phyloP scores from a whole-genome alignment of 2,113 vertebrate species.

The Phyllostomus hastatus region DNA sequence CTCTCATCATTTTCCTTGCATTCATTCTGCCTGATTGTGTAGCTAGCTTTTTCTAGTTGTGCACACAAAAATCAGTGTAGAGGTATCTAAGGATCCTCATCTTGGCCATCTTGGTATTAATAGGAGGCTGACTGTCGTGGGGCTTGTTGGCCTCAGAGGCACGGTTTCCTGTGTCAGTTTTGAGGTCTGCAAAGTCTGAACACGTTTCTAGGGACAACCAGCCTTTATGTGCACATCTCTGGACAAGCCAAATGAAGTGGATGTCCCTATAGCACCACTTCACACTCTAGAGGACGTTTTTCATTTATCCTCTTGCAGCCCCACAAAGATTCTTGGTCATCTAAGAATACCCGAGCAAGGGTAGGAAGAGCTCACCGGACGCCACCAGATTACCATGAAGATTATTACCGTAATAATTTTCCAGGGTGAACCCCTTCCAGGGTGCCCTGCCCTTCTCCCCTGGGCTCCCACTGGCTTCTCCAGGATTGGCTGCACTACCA shows the following conservation, averaged over 20 bases:
- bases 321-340: neutral
- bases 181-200: neutral
- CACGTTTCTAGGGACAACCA: neutral
- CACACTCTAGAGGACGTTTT: neutral
- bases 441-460: neutral
- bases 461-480: neutral
- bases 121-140: neutral
- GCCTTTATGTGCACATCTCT: neutral
- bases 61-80: neutral
- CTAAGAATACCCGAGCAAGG: neutral
- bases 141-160: neutral
- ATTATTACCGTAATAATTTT: neutral
- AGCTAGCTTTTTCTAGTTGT: neutral
- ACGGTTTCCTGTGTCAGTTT: neutral
- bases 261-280: neutral
- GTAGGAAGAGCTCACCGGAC: neutral
- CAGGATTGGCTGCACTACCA: neutral
- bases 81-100: neutral
- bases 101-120: neutral
- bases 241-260: neutral
- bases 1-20: neutral
- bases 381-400: no score
- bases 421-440: neutral
- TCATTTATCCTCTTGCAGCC: neutral
- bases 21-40: neutral